These are phyloP conservation scores for Peromyscus nudipes DNA, from an alignment of 2,797 vertebrate species.

Conservation along the genomic window DNA sequence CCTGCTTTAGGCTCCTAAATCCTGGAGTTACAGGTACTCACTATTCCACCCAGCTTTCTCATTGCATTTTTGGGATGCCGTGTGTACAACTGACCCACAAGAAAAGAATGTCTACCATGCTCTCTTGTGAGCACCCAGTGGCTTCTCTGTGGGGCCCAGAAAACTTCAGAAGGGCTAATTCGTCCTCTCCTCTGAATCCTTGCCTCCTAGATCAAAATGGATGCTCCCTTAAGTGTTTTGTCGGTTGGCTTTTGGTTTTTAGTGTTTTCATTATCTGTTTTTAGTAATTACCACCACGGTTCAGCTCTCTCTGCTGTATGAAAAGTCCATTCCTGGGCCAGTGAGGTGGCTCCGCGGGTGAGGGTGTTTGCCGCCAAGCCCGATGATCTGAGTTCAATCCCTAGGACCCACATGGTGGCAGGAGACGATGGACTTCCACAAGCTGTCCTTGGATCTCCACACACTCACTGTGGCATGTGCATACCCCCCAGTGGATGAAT, in stretches of 20 bases:
- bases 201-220: background rate
- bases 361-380: background rate
- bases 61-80: background rate
- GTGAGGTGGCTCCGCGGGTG: background rate
- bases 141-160: background rate
- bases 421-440: no score
- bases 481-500: no score
- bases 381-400: background rate
- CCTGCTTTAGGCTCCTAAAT: background rate
- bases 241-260: background rate
- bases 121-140: background rate
- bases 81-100: background rate
- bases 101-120: background rate
- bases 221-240: background rate
- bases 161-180: background rate
- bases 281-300: background rate
- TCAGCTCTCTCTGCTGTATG: background rate
- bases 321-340: background rate
- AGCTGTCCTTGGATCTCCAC: background rate
- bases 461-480: background rate
- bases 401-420: background rate
- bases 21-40: background rate
- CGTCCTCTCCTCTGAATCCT: background rate
- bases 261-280: background rate
- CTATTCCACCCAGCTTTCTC: background rate